Conservation (phyloP, 2,113 vertebrate species). For the Verasper variegatus region DNA sequence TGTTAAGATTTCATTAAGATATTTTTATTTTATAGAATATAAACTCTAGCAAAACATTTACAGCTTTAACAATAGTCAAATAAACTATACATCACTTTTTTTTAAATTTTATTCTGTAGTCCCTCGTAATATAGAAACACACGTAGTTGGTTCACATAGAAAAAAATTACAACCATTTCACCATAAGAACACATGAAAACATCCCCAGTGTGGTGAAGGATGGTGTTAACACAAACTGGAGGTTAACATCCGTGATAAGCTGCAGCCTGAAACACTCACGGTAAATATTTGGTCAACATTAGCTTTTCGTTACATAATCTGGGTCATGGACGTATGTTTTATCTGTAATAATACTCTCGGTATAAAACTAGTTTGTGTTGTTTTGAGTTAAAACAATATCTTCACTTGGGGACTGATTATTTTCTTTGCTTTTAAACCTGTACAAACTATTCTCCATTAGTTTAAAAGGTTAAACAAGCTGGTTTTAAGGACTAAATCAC, state of each 20-base stretch:
- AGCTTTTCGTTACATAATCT: constrained; percentile 48
- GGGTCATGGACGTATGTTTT: constrained; percentile 16
- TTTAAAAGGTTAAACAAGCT: background rate
- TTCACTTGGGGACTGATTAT: background rate
- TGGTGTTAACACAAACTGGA: constrained; percentile 25
- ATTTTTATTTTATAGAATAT: constrained; percentile 79
- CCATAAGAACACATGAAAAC: constrained; percentile 59
- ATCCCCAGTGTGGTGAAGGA: constrained; percentile 2
- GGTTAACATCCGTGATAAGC: constrained; percentile 32
- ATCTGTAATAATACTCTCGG: constrained; percentile 33
- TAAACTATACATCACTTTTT: constrained; percentile 74
- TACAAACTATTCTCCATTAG: background rate
- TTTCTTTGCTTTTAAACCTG: background rate
- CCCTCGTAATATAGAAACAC: constrained; percentile 76
- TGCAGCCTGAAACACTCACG: constrained; percentile 59
- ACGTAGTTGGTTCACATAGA: constrained; percentile 66
- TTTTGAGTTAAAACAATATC: constrained; percentile 2
- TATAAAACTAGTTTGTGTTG: constrained; percentile 53
- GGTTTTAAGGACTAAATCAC: background rate
- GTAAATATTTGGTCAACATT: constrained; percentile 62
- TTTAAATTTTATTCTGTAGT: constrained; percentile 42
- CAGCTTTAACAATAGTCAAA: constrained; percentile 79
- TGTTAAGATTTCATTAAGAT: constrained; percentile 77
- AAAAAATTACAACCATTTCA: constrained; percentile 69
- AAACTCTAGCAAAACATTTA: constrained; percentile 86